Evolutionary conservation across 2,113 vertebrate species (phyloP).

Genomic region (Corythaeola cristata): DNA sequence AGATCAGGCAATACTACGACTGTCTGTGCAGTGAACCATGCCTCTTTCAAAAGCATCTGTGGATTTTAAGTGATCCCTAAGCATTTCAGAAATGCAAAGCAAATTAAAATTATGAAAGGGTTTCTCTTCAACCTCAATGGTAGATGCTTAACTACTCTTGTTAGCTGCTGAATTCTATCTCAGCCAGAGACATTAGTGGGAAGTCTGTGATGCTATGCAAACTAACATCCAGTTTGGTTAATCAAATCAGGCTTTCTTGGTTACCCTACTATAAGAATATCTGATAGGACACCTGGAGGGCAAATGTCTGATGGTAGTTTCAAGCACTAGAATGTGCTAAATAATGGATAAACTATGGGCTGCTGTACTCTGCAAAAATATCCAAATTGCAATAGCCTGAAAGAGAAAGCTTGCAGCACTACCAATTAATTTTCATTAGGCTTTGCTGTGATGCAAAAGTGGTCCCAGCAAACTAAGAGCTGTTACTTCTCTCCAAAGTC

Average conservation of each 20-base stretch:
- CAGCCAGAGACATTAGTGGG: neutral
- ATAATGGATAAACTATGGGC: neutral
- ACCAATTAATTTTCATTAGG: slow-evolving; percentile 37
- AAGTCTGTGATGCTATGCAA: neutral
- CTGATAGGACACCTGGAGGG: slow-evolving; percentile 13
- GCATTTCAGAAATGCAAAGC: slow-evolving; percentile 57
- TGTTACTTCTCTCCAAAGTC: neutral
- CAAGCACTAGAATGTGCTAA: neutral
- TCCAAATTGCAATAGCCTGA: neutral
- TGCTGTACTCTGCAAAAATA: slow-evolving; percentile 16
- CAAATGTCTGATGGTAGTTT: neutral
- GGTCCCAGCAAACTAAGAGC: neutral
- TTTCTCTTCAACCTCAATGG: slow-evolving; percentile 31
- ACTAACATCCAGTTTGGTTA: neutral
- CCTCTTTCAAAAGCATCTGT: slow-evolving; percentile 42
- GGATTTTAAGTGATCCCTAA: slow-evolving; percentile 61
- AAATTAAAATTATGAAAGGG: slow-evolving; percentile 48
- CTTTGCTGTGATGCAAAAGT: neutral
- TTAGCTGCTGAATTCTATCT: neutral
- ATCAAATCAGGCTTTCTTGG: slow-evolving; percentile 10
- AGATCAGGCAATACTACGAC: neutral
- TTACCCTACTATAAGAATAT: neutral
- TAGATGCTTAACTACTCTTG: slow-evolving; percentile 7
- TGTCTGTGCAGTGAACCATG: slow-evolving; percentile 29
- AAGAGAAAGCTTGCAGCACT: neutral